phyloP scores from a whole-genome alignment of 2,888 invertebrate species.

The Ectobius pallidus region DNA sequence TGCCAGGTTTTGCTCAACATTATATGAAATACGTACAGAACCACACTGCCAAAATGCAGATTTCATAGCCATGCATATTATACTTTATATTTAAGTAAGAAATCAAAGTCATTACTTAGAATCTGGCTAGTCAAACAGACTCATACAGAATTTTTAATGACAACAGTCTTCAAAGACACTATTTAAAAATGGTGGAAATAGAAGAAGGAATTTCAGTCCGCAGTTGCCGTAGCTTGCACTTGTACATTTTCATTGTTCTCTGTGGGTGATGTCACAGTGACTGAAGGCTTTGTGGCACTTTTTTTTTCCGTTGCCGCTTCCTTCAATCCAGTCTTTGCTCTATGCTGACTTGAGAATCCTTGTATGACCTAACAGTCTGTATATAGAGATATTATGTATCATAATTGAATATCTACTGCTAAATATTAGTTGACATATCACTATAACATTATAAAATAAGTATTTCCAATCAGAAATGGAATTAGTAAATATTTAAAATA shows the following conservation, averaged over 20 bases:
- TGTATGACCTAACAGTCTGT: too few relatives aligned
- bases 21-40: neutral
- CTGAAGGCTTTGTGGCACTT: neutral
- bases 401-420: too few relatives aligned
- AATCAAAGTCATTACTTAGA: neutral
- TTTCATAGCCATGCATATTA: neutral
- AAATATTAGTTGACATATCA: too few relatives aligned
- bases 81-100: neutral
- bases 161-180: constrained; percentile 11
- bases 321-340: neutral
- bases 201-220: neutral
- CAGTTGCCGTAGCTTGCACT: neutral
- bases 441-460: too few relatives aligned
- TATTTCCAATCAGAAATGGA: too few relatives aligned
- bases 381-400: too few relatives aligned
- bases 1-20: constrained; percentile 11
- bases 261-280: neutral
- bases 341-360: neutral
- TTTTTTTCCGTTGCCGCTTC: neutral
- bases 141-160: neutral
- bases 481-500: too few relatives aligned
- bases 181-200: constrained; percentile 7
- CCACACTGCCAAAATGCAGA: neutral
- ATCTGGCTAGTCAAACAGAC: neutral
- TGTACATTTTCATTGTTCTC: constrained; percentile 12